Percentiles rank a stretch among this genome's conserved stretches.
phyloP scores from a whole-genome alignment of 2,888 invertebrate species.

The Tillus elongatus region DNA sequence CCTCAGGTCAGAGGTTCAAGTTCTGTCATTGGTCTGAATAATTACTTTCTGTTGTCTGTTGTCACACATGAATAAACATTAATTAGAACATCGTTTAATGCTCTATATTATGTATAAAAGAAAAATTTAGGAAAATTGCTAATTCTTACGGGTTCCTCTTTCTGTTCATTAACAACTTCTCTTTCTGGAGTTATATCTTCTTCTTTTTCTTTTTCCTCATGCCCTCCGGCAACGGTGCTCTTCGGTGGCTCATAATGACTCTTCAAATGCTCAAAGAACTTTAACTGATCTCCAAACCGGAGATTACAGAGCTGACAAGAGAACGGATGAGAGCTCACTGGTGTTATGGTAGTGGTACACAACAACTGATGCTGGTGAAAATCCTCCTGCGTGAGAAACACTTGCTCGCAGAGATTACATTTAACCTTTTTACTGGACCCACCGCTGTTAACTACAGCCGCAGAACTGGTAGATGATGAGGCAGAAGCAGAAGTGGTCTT shows the following conservation, averaged over 20 bases:
- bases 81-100: no score
- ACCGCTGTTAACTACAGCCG: no score
- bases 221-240: slow-evolving; percentile 13
- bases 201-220: slow-evolving; percentile 8
- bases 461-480: no score
- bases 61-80: no score
- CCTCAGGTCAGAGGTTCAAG: no score
- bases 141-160: no score
- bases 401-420: slow-evolving; percentile 44
- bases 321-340: slow-evolving; percentile 44
- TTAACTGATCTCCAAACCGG: slow-evolving; percentile 64
- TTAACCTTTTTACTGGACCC: slow-evolving; percentile 34
- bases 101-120: no score
- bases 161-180: not conserved
- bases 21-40: no score
- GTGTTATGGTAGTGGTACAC: slow-evolving; percentile 36
- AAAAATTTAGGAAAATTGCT: no score
- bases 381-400: slow-evolving; percentile 39
- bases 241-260: slow-evolving; percentile 72
- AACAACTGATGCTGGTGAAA: slow-evolving; percentile 46
- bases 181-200: slow-evolving; percentile 6
- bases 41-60: no score
- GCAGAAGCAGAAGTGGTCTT: slow-evolving; percentile 32
- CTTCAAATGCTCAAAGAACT: slow-evolving; percentile 77
- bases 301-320: slow-evolving; percentile 74